These are phyloP conservation scores for Sylvilagus bachmani DNA, from an alignment of 2,113 vertebrate genomes.

Conservation along the genomic window DNA sequence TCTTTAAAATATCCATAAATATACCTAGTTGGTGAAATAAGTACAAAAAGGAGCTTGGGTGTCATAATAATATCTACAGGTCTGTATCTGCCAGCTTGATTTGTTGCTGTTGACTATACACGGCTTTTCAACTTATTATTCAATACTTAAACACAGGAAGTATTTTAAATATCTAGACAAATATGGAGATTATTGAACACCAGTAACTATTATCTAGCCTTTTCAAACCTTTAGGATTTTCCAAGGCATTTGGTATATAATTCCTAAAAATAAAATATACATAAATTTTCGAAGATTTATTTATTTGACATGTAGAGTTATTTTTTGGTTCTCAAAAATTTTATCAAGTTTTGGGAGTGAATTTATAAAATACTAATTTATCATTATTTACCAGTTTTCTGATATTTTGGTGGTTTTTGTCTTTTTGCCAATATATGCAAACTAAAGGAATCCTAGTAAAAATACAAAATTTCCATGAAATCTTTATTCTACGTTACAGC, in stretches of 20 bases:
- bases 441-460: neutral
- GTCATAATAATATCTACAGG: neutral
- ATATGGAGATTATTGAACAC: neutral
- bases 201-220: neutral
- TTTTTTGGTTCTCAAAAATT: conserved; percentile 23
- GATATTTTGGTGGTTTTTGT: neutral
- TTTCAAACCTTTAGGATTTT: conserved; percentile 41
- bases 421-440: conserved; percentile 21
- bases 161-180: conserved; percentile 18
- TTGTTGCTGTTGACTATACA: neutral
- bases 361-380: conserved; percentile 1
- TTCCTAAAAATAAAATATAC: conserved; percentile 21
- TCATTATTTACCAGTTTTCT: conserved; percentile 39
- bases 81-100: conserved; percentile 3
- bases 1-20: conserved; percentile 12
- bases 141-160: neutral
- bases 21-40: neutral
- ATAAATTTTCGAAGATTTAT: neutral
- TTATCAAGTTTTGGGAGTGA: neutral
- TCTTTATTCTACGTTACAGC: neutral
- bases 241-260: neutral
- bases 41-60: neutral
- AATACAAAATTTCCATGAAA: neutral
- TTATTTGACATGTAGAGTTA: neutral
- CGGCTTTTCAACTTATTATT: neutral